Evolutionary conservation across 2,113 vertebrate species (phyloP).

Genomic region (Donacobius atricapilla): DNA sequence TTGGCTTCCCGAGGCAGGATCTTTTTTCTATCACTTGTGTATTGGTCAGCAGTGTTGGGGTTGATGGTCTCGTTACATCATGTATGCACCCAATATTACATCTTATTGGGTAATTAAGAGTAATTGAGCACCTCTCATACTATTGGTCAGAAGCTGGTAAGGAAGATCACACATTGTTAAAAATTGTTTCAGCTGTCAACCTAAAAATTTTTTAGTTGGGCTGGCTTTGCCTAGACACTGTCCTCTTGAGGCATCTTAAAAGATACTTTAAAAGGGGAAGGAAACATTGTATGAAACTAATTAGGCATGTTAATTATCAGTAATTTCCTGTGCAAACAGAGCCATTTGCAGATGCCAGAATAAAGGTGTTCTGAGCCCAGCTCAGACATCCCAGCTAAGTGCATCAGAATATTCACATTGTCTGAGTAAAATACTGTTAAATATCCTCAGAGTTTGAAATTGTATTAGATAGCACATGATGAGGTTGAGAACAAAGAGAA

Average conservation of each 20-base stretch:
- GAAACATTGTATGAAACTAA: not conserved
- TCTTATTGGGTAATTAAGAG: not conserved
- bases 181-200: not conserved
- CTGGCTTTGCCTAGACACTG: not conserved
- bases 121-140: not conserved
- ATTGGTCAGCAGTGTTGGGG: rapidly evolving
- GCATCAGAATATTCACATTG: not conserved
- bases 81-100: too few relatives aligned
- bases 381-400: not conserved
- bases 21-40: not conserved
- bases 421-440: not conserved
- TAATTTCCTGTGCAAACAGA: not conserved
- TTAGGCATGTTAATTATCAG: not conserved
- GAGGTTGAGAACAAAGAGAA: not conserved
- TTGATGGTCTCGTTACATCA: not conserved
- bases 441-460: not conserved
- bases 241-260: not conserved
- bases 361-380: not conserved
- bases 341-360: not conserved
- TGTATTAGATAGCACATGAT: not conserved
- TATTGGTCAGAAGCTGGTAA: not conserved
- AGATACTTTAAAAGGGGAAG: not conserved
- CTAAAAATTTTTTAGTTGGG: not conserved
- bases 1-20: not conserved
- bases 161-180: not conserved